phyloP scores from a whole-genome alignment of 1,140 invertebrate species.

The Lepidostoma basale region DNA sequence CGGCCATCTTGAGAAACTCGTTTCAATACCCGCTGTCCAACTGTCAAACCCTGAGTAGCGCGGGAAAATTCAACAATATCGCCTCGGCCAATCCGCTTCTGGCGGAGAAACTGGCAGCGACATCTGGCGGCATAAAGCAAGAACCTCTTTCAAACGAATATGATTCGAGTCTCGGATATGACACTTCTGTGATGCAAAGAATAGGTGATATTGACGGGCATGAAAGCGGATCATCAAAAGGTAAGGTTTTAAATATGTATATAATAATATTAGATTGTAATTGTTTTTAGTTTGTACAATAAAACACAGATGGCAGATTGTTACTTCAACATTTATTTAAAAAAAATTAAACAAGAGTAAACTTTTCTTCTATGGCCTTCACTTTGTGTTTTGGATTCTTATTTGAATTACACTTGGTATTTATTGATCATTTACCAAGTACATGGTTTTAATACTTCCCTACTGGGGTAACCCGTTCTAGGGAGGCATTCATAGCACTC shows the following conservation, averaged over 20 bases:
- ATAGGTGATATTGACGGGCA: conserved; percentile 57
- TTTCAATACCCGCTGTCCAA: conserved; percentile 38
- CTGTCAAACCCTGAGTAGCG: conserved; percentile 57
- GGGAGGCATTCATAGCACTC: no score
- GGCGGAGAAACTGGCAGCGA: conserved; percentile 67
- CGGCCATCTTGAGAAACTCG: conserved; percentile 42
- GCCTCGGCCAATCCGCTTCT: conserved; percentile 81
- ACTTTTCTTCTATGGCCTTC: no score
- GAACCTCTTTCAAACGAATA: conserved; percentile 60
- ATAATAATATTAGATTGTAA: no score
- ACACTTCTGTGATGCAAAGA: conserved; percentile 58
- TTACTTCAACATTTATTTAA: no score
- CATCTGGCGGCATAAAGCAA: conserved; percentile 63
- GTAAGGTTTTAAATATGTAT: conserved; percentile 51
- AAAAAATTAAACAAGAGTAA: no score
- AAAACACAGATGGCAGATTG: no score
- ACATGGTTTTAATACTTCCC: no score
- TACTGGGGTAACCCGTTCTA: no score
- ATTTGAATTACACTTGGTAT: no score
- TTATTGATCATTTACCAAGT: no score
- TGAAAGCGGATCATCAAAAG: conserved; percentile 60
- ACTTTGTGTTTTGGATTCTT: no score
- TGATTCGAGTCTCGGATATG: conserved; percentile 59
- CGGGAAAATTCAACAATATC: conserved; percentile 78
- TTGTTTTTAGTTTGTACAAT: no score